These are phyloP conservation scores for Eurytoma californica DNA, from an alignment of 2,888 invertebrate genomes.

Conservation along the genomic window DNA sequence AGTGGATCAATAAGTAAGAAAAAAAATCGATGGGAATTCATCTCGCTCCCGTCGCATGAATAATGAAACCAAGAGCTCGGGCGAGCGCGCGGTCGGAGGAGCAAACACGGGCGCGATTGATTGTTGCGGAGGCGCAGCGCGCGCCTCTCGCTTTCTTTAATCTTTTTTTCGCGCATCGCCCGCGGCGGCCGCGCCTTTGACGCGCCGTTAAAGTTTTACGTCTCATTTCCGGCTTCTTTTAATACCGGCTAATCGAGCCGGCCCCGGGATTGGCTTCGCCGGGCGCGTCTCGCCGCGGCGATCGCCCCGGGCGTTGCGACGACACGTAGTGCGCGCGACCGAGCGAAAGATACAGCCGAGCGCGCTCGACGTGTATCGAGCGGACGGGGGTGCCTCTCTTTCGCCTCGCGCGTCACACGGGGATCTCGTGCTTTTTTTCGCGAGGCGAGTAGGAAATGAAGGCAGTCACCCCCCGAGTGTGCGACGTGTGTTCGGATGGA, in stretches of 20 bases:
- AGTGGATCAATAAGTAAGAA: too few species aligned
- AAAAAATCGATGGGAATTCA: too few species aligned
- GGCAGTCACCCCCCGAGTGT: not conserved
- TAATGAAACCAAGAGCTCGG: too few species aligned
- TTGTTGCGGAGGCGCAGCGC: not conserved
- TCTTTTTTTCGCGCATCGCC: slow-evolving; percentile 46
- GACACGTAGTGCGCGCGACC: slow-evolving; percentile 4
- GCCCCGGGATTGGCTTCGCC: slow-evolving; percentile 22
- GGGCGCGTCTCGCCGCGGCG: slow-evolving; percentile 6
- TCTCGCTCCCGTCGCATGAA: too few species aligned
- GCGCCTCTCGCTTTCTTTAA: slow-evolving; percentile 38
- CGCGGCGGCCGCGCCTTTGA: slow-evolving; percentile 43
- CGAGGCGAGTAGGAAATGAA: not conserved
- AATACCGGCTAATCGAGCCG: slow-evolving; percentile 47
- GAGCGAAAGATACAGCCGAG: slow-evolving; percentile 22
- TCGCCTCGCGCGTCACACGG: not conserved
- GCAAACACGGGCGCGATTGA: too few species aligned
- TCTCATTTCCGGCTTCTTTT: slow-evolving; percentile 56
- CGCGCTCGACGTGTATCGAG: not conserved
- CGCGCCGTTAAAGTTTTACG: slow-evolving; percentile 54
- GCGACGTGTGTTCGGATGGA: too few species aligned
- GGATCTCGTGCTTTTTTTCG: not conserved
- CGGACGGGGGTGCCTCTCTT: not conserved
- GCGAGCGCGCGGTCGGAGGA: too few species aligned
- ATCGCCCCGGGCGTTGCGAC: slow-evolving; percentile 25